phyloP scores from a whole-genome alignment of 1,140 invertebrate genomes.

The Drosophila pandora region DNA sequence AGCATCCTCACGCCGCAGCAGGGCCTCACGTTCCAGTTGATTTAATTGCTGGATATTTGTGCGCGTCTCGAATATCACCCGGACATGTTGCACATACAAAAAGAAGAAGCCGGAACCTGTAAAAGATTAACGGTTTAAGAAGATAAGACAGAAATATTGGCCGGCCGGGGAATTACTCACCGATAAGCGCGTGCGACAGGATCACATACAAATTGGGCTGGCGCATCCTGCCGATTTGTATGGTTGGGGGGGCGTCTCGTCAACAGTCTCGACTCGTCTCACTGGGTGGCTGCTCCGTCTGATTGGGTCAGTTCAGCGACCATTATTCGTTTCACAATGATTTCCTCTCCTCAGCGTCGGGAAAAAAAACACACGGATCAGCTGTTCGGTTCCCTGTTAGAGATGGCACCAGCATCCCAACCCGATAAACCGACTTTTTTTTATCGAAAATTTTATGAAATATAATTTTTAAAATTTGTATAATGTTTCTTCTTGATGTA shows the following conservation, averaged over 20 bases:
- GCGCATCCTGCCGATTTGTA: conserved; percentile 60
- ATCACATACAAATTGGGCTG: conserved; percentile 72
- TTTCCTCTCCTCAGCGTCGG: conserved; percentile 5
- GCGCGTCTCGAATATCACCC: conserved; percentile 74
- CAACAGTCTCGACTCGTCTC: conserved; percentile 16
- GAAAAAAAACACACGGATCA: conserved; percentile 30
- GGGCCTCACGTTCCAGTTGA: conserved; percentile 72
- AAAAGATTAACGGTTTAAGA: neutral
- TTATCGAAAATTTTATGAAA: no score
- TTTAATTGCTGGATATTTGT: conserved; percentile 74
- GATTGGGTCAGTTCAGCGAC: conserved; percentile 10
- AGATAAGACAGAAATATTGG: neutral
- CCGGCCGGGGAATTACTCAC: conserved; percentile 48
- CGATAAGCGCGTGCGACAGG: conserved; percentile 75
- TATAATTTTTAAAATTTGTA: no score
- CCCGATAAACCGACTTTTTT: neutral
- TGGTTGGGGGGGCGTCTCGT: conserved; percentile 9
- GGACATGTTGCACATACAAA: conserved; percentile 79
- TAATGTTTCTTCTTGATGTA: no score
- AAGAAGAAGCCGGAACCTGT: conserved; percentile 81
- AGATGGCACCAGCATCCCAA: neutral
- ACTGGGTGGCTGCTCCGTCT: conserved; percentile 20
- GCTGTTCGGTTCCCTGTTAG: conserved; percentile 17
- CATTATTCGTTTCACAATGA: conserved; percentile 55
- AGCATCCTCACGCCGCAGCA: conserved; percentile 75